Base-by-base conservation (phyloP, 2,888 invertebrate species). In the Apodemia hepburni region DNA sequence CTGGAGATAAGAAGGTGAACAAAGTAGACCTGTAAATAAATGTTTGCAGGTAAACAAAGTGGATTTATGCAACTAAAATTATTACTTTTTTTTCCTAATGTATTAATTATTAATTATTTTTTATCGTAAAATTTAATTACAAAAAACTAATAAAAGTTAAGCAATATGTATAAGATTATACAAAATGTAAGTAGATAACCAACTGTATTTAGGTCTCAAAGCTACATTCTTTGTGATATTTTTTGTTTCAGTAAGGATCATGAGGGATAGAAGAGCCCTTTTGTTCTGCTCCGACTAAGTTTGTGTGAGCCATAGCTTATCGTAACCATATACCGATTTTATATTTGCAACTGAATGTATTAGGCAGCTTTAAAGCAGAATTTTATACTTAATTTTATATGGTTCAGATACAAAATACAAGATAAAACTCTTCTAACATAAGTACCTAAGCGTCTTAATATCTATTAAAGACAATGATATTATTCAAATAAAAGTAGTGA, bases 141-240 rank as follows among this genome's bases (percentile, higher is more conserved):
- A 2, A 22, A 22, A 22, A 22, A 2, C 1, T 2, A 22, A 22
- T 22, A 2, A 2, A n/a, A 22, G 1, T 22, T 22, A n/a, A n/a
- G n/a, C n/a, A 22, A 22, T 22, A 22, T 22, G 2, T 22, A 22
- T 22, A 2, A 22, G 22, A 29, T 35, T 35, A 35, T 35, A 49
- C 3, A 51, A 51, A 51, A 51, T 51, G 51, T 27, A 54, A 54
- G 15, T 27, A 27, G 27, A 54, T 54, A 54, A 54, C 27, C 54
- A 29, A 54, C 54, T 27, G 27, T 54, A 54, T 27, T 22, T 54
- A 54, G 27, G 27, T 54, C 54, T 22, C 22, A 54, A 54, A 54
- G 54, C 54, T 27, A 27, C 22, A 51, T 51, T 51, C 5, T 51
- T 54, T 54, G 54, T 54, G 15, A 27, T 54, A 22, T 54, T 54